Evolutionary conservation across 2,113 vertebrate species (phyloP), one percentile per base, ranked within the genome.

Genomic region (Aix galericulata): DNA sequence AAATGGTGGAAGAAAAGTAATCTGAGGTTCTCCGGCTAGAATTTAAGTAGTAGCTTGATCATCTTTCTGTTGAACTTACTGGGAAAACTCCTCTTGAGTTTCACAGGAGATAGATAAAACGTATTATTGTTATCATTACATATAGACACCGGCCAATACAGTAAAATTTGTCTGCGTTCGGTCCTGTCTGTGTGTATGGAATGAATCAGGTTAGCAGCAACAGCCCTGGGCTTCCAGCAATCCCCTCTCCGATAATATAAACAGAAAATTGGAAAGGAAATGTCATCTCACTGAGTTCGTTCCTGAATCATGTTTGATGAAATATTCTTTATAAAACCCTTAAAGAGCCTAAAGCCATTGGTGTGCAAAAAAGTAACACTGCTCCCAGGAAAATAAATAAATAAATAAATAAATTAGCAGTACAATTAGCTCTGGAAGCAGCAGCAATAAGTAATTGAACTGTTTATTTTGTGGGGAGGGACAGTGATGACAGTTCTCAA

Each of bases 401-500:
- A 40, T 40, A 44, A 46, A 46, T 9, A 46, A 46, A 46, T 44
- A 44, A 44, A 97, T 97, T 97, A 98, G 97, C 96, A 93, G 91
- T 69, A 91, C 97, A 96, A 97, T 97, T 97, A 97, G 94, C 87
- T 94, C 94, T 95, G 82, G 63, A 71, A 96, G 96, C 93, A 88
- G 94, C 32, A 76, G 87, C 20, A 32, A 89, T 90, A 97, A 97
- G 96, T 96, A 97, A 97, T 88, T 80, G 96, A 80, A 86, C 75
- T 52, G 83, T 85, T 58, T 88, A 95, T 88, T 74, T 63, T 15
- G 4, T 66, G 95, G 80, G 95, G 95, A 97, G 88, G 96, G 96
- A 69, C 12, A 44, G 69, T 32, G 25, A 92, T 73, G 97, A 75
- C 96, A 95, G 94, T 60, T 87, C 96, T 81, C 94, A 53, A 92